Base-by-base conservation (phyloP, 2,797 vertebrate genomes). In the Octomys mimax region DNA sequence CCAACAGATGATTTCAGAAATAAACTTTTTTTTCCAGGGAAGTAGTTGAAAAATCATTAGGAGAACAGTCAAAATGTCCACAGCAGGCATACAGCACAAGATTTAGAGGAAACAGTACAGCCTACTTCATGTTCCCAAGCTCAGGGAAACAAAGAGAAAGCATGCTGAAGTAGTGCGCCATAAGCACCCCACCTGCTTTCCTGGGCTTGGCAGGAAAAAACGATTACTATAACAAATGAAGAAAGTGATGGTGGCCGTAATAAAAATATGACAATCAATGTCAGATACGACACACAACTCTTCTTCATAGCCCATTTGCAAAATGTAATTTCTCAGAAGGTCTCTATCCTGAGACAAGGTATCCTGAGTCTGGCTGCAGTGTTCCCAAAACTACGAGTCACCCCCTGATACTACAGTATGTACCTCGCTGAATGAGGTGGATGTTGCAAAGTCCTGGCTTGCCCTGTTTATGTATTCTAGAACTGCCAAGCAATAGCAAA, bases 1-100 rank as follows among this genome's bases (percentile, higher is more conserved):
- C 73, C 97, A 97, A 95, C 97, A 98, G 96, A 97, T 97, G 97
- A 97, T 91, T 96, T 94, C 59, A 92, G 86, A 97, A 96, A 97
- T 92, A 75, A 89, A 95, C 57, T 2, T 92, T 93, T 87, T 90
- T 93, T 87, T 54, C 52, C 75, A 96, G 95, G 80, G 66, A 97
- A 97, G 88, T 94, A 91, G 88, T 97, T 97, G 83, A 96, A 93
- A 97, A 96, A 73, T 96, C 73, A 93, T 97, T 97, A 97, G 89
- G 84, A 97, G 97, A 97, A 97, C 93, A 98, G 96, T 93, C 92
- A 89, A 96, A 97, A 97, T 98, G 94, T 96, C 59, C 5, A 93
- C 98, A 98, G 96, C 94, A 96, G 97, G 85, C 84, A 95, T 93
- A 85, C 96, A 98, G 96, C 59, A 24, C 97, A 95, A 92, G 73